A percentile compares a stretch with the other conserved stretches of the same genome.
phyloP scores from a whole-genome alignment of 1,140 invertebrate species.

The Dendrolimus kikuchii region DNA sequence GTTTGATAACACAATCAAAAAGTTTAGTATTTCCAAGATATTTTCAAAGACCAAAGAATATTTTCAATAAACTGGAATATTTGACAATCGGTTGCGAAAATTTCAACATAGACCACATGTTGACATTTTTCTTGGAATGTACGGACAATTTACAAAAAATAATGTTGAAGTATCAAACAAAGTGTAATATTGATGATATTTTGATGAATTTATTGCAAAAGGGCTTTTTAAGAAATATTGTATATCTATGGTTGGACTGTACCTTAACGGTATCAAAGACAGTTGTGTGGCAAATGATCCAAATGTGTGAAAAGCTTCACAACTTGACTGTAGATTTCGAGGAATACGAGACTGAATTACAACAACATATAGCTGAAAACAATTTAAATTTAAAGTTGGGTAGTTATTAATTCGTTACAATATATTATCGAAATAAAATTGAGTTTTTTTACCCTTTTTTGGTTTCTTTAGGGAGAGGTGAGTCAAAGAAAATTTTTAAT shows the following conservation, averaged over 20 bases:
- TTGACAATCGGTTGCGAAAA: slow-evolving; percentile 59
- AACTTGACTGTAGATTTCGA: slow-evolving; percentile 48
- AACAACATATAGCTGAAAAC: slow-evolving; percentile 53
- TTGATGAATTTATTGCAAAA: slow-evolving; percentile 44
- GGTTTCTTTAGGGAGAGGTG: too few relatives aligned
- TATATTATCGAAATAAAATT: slow-evolving; percentile 4
- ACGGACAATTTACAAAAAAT: slow-evolving; percentile 48
- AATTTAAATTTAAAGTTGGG: slow-evolving; percentile 63
- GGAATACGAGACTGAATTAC: slow-evolving; percentile 43
- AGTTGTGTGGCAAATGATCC: slow-evolving; percentile 51
- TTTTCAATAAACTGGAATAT: slow-evolving; percentile 48
- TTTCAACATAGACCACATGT: slow-evolving; percentile 49
- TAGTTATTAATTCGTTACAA: slow-evolving; percentile 30
- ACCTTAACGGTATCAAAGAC: slow-evolving; percentile 57
- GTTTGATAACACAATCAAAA: slow-evolving; percentile 58
- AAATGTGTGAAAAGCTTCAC: slow-evolving; percentile 45
- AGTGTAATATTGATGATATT: slow-evolving; percentile 45
- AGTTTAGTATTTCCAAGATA: slow-evolving; percentile 47
- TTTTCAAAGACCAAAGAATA: slow-evolving; percentile 37
- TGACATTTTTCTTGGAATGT: slow-evolving; percentile 56
- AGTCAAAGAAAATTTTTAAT: too few relatives aligned
- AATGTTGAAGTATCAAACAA: slow-evolving; percentile 58
- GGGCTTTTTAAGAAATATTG: slow-evolving; percentile 48
- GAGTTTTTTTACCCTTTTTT: slow-evolving; percentile 3
- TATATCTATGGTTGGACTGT: slow-evolving; percentile 60